Base-by-base conservation (phyloP, 2,113 vertebrate genomes). In the Carassius gibelio region DNA sequence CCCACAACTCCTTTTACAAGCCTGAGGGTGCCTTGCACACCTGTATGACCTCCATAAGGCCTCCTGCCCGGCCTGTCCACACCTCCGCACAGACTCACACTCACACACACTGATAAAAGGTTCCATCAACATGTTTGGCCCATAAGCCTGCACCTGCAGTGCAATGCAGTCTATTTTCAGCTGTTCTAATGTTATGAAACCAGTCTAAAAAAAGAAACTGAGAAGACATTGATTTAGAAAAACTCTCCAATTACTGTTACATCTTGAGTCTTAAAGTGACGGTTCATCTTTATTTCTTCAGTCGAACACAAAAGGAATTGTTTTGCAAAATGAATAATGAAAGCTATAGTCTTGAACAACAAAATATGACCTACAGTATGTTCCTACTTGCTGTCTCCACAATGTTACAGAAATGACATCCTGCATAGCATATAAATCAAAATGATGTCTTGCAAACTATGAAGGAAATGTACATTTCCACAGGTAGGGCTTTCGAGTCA, bases 11-110 rank as follows among this genome's bases (percentile, higher is more conserved):
- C 75, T 72, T 71, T 59, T 80, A 66, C 64, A 79, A n/a, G 36
- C 75, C 50, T 85, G 75, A 85, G 72, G 61, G 78, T 76, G 45
- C 23, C 52, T 45, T 85, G 48, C 52, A 80, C 84, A 80, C 66
- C 66, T 80, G 66, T 57, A 11, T 66, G 78, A 26, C 50, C 36
- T 77, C 30, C 48, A 26, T 59, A 64, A 85, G 10, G 11, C 30
- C 75, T 52, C 64, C 52, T 62, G 55, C 68, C 52, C 10, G 17
- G 21, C 36, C 66, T 74, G 66, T 66, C 61, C 36, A 38, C 76
- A 61, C 42, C 11, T 45, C 57, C 45, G 21, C 38, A 80, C n/a
- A 80, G 19, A 45, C 68, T 5, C 36, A 11, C 55, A 55, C 66
- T 13, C 66, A 75, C 45, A 75, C 50, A 52, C 17, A 55, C 7